Conservation (phyloP, 2,797 vertebrate species). For the Hippopotamyrus pictus region DNA sequence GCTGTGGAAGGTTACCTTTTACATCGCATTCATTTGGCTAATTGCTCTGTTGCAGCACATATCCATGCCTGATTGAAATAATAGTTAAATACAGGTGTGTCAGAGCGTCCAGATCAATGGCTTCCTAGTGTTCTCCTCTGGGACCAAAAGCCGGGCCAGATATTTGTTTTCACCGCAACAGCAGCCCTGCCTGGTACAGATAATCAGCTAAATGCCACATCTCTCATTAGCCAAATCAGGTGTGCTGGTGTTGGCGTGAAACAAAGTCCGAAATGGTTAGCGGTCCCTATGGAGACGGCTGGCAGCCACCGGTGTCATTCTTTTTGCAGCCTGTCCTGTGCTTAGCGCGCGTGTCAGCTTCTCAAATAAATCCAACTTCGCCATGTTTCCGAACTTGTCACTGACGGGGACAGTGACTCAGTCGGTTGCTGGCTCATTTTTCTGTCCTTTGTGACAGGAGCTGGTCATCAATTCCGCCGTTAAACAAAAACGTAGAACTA, state of each 20-base stretch:
- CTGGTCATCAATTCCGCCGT: background rate
- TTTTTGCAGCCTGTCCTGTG: background rate
- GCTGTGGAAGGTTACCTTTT: background rate
- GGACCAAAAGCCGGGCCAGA: background rate
- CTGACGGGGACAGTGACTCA: background rate
- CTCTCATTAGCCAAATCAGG: background rate
- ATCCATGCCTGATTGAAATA: background rate
- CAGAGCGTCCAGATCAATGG: background rate
- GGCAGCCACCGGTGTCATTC: background rate
- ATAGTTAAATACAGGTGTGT: background rate
- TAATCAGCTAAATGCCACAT: background rate
- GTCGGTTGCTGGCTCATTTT: background rate
- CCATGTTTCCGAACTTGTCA: background rate
- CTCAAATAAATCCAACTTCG: background rate
- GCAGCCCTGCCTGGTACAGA: background rate
- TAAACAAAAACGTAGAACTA: background rate
- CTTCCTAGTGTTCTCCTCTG: background rate
- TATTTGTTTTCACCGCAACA: background rate
- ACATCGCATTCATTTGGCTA: background rate
- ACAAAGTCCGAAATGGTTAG: background rate
- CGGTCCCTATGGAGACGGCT: background rate
- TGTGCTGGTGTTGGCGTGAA: background rate
- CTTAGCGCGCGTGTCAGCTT: background rate
- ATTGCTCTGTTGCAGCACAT: background rate
- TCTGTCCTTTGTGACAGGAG: background rate